These are phyloP conservation scores for Mohoua ochrocephala DNA, from an alignment of 2,113 vertebrate genomes.

Conservation along the genomic window DNA sequence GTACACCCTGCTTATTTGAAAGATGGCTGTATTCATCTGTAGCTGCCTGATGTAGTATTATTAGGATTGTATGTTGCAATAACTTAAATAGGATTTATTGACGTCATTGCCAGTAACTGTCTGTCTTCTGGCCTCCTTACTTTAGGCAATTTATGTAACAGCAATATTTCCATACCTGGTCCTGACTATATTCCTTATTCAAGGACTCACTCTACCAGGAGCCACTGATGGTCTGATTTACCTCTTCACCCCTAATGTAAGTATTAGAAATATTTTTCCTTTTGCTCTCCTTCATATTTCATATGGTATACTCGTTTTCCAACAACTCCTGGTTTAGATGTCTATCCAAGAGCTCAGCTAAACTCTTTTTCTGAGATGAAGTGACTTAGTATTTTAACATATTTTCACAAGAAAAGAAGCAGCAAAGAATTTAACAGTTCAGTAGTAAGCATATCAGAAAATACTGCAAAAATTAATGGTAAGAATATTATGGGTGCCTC, in stretches of 20 bases:
- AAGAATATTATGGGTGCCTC: background rate
- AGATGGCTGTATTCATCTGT: background rate
- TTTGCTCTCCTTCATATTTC: background rate
- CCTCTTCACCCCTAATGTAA: conserved; percentile 88
- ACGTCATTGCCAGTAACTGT: background rate
- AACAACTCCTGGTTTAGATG: background rate
- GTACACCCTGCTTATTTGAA: background rate
- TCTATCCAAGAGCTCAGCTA: background rate
- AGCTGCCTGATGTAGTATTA: background rate
- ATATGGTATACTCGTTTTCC: background rate
- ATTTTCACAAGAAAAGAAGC: background rate
- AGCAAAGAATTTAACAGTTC: background rate
- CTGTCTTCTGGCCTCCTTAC: background rate
- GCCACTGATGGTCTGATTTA: conserved; percentile 79
- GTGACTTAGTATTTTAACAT: background rate
- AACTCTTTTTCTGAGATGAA: background rate
- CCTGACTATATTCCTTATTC: conserved; percentile 85
- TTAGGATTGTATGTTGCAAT: background rate
- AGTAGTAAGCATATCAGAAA: background rate
- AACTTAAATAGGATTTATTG: background rate
- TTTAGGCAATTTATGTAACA: conserved; percentile 88
- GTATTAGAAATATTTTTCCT: conserved; percentile 7
- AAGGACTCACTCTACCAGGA: conserved; percentile 85
- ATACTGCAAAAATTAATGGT: background rate
- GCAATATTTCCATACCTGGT: conserved; percentile 86